These are phyloP conservation scores for Scolanthus callimorphus DNA, from an alignment of 92 coral and sea anemone genomes.

Conservation along the genomic window DNA sequence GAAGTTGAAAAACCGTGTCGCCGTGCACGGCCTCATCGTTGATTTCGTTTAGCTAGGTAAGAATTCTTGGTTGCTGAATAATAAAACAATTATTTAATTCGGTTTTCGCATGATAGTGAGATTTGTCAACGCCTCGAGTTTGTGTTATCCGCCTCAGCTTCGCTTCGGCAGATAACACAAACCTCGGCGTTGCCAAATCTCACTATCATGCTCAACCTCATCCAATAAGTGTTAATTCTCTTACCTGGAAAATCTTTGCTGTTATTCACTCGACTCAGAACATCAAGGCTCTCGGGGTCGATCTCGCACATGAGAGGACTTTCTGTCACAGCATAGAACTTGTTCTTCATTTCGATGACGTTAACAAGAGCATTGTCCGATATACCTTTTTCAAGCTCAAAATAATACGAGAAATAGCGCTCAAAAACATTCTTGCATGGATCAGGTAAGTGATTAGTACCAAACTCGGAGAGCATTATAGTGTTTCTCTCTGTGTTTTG, in stretches of 20 bases:
- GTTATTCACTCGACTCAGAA: conserved; percentile 33
- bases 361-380: conserved; percentile 61
- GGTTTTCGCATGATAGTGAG: too few relatives aligned
- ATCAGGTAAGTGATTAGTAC: conserved; percentile 58
- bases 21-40: too few relatives aligned
- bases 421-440: conserved; percentile 82
- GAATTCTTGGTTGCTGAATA: too few relatives aligned
- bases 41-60: too few relatives aligned
- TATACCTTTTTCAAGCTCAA: conserved; percentile 4
- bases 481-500: conserved; percentile 34
- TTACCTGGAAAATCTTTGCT: conserved; percentile 70
- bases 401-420: conserved; percentile 65
- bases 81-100: too few relatives aligned
- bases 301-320: conserved; percentile 54
- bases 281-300: conserved; percentile 64
- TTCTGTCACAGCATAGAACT: conserved; percentile 66
- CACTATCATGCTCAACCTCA: too few relatives aligned
- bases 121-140: too few relatives aligned
- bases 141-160: too few relatives aligned
- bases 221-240: too few relatives aligned
- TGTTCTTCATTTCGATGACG: conserved; percentile 51
- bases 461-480: conserved; percentile 38
- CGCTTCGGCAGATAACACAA: too few relatives aligned
- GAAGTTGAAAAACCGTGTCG: too few relatives aligned
- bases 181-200: too few relatives aligned